These are phyloP conservation scores for Catonia carolina DNA, from an alignment of 2,888 invertebrate genomes.

Conservation along the genomic window DNA sequence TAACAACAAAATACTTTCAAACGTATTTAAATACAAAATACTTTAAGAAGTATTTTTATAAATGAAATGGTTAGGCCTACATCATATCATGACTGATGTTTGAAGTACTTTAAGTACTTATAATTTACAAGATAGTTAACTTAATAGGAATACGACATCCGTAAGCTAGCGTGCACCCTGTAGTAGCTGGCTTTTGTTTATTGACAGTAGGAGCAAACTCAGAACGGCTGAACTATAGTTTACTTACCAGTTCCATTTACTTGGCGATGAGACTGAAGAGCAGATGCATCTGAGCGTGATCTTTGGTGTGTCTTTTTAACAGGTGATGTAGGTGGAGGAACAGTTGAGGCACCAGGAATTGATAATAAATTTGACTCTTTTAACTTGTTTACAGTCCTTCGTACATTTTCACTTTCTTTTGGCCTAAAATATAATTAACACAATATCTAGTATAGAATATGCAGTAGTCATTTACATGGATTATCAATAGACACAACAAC, in stretches of 20 bases:
- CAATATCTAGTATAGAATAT: not conserved
- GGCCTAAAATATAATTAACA: constrained; percentile 26
- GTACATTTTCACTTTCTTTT: constrained; percentile 38
- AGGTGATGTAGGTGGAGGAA: constrained; percentile 41
- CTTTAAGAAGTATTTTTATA: too few relatives aligned
- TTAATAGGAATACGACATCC: too few relatives aligned
- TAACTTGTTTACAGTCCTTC: constrained; percentile 38
- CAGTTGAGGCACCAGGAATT: constrained; percentile 8
- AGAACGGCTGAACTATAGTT: too few relatives aligned
- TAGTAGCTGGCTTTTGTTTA: too few relatives aligned
- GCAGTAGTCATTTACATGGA: not conserved
- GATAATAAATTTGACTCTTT: constrained; percentile 30
- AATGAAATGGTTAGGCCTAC: too few relatives aligned
- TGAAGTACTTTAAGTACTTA: too few relatives aligned
- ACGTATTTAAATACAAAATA: too few relatives aligned
- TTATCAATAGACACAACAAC: not conserved
- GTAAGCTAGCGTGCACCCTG: too few relatives aligned
- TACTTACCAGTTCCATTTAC: constrained; percentile 27
- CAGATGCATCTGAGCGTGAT: constrained; percentile 69
- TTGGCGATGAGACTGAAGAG: constrained; percentile 44
- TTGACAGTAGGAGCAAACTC: too few relatives aligned
- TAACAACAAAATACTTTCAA: too few relatives aligned
- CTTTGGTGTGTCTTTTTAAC: constrained; percentile 74
- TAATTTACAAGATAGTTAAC: too few relatives aligned
- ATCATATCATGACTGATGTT: too few relatives aligned